A percentile compares a stretch with the other conserved stretches of the same genome.
Evolutionary conservation across 2,888 invertebrate species (phyloP).

Genomic region (Selenia dentaria): DNA sequence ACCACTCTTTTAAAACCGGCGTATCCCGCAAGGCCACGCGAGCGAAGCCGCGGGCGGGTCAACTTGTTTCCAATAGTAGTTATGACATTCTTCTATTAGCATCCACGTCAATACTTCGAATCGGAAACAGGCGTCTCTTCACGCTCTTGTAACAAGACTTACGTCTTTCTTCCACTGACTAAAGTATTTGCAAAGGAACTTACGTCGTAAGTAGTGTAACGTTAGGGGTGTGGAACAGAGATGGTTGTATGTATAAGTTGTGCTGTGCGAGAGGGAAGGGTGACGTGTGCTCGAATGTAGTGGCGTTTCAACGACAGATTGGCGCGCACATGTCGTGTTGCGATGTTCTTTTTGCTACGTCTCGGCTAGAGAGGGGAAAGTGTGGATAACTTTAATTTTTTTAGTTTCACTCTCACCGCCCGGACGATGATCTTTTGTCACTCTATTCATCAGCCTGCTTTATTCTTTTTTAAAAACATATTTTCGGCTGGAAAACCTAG

Average conservation of each 20-base stretch:
- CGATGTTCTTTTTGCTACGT: slow-evolving; percentile 80
- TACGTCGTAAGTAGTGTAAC: slow-evolving; percentile 17
- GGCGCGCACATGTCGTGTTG: slow-evolving; percentile 81
- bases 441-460: too few relatives aligned
- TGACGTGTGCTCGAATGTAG: slow-evolving; percentile 56
- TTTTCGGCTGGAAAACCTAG: too few relatives aligned
- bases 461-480: too few relatives aligned
- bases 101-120: slow-evolving; percentile 5
- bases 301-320: slow-evolving; percentile 80
- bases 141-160: slow-evolving; percentile 4
- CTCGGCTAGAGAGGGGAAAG: slow-evolving; percentile 42
- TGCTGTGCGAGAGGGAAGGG: slow-evolving; percentile 43
- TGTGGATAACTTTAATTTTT: too few relatives aligned
- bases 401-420: too few relatives aligned
- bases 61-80: too few relatives aligned
- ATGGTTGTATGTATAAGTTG: slow-evolving; percentile 24
- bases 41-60: too few relatives aligned
- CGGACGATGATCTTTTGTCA: too few relatives aligned
- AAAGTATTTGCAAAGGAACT: slow-evolving; percentile 7
- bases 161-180: slow-evolving; percentile 5
- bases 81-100: slow-evolving; percentile 14
- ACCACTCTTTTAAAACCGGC: too few relatives aligned
- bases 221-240: slow-evolving; percentile 50
- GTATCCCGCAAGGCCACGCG: too few relatives aligned
- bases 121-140: slow-evolving; percentile 2